Evolutionary conservation across 2,113 vertebrate genomes (phyloP).

Genomic region (Gasterosteus nipponicus): DNA sequence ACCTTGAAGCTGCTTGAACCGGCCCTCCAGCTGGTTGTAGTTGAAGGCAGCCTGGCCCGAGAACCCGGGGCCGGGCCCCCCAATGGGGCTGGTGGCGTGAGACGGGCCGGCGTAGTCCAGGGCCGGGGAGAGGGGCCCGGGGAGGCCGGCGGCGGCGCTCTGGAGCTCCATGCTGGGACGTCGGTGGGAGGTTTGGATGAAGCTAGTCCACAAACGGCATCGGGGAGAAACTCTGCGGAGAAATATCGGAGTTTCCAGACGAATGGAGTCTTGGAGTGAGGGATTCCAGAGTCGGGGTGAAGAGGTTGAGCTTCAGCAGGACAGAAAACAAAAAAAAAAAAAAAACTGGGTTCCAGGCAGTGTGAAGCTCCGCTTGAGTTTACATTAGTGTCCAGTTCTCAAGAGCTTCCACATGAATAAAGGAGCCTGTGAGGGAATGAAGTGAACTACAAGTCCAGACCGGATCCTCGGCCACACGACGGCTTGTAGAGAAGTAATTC

Average conservation of each 20-base stretch:
- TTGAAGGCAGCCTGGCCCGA: constrained; percentile 89
- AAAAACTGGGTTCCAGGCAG: constrained; percentile 3
- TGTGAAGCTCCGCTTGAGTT: background rate
- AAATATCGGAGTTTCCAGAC: background rate
- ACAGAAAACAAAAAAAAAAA: background rate
- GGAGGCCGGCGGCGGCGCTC: constrained; percentile 83
- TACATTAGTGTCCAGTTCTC: background rate
- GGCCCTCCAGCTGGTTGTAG: constrained; percentile 95
- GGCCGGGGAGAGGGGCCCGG: constrained; percentile 79
- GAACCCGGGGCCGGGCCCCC: constrained; percentile 77
- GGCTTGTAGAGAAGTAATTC: constrained; percentile 11
- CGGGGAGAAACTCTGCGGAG: background rate
- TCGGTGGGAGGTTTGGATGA: background rate
- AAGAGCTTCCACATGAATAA: background rate
- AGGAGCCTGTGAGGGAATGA: background rate
- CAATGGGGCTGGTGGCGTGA: constrained; percentile 35
- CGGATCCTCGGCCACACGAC: constrained; percentile 10
- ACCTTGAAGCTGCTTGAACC: constrained; percentile 98
- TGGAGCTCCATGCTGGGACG: constrained; percentile 89
- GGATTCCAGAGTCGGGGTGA: background rate
- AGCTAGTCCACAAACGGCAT: constrained; percentile 32
- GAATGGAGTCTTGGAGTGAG: background rate
- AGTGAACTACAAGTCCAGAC: background rate
- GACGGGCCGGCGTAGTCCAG: constrained; percentile 64
- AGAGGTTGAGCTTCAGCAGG: constrained; percentile 20